Conservation (phyloP, 1,140 invertebrate genomes). For the Bombyx mandarina region DNA sequence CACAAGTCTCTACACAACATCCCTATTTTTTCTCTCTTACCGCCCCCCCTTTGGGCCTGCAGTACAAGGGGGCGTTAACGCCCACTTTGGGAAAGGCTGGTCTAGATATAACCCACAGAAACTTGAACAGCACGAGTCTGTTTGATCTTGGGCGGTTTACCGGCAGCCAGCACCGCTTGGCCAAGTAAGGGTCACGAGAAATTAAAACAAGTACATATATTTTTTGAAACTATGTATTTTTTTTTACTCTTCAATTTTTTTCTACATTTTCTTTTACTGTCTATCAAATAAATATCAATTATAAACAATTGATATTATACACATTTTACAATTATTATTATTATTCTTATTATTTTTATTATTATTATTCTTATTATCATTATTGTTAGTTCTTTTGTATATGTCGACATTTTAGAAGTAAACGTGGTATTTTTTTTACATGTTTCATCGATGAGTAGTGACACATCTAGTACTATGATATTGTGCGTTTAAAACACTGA, state of each 20-base stretch:
- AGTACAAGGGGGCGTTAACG: no score
- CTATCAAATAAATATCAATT: slow-evolving; percentile 69
- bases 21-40: no score
- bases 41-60: no score
- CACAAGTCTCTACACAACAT: no score
- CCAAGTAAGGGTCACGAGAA: background rate
- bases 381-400: slow-evolving; percentile 33
- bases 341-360: slow-evolving; percentile 55
- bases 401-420: slow-evolving; percentile 61
- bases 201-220: slow-evolving; percentile 46
- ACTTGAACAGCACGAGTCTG: no score
- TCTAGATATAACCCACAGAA: no score
- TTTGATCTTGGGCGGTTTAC: no score
- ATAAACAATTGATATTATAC: slow-evolving; percentile 67
- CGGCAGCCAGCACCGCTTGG: no score
- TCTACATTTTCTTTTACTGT: slow-evolving; percentile 65
- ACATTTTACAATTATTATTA: slow-evolving; percentile 53
- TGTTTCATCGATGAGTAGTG: slow-evolving; percentile 46
- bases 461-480: slow-evolving; percentile 67
- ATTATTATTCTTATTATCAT: slow-evolving; percentile 57
- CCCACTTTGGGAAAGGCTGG: no score
- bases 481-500: slow-evolving; percentile 68
- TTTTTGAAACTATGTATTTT: slow-evolving; percentile 67
- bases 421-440: slow-evolving; percentile 44
- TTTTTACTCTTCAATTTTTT: slow-evolving; percentile 44